These are phyloP conservation scores for Cosmopolites sordidus DNA, from an alignment of 2,888 invertebrate genomes.

Conservation along the genomic window DNA sequence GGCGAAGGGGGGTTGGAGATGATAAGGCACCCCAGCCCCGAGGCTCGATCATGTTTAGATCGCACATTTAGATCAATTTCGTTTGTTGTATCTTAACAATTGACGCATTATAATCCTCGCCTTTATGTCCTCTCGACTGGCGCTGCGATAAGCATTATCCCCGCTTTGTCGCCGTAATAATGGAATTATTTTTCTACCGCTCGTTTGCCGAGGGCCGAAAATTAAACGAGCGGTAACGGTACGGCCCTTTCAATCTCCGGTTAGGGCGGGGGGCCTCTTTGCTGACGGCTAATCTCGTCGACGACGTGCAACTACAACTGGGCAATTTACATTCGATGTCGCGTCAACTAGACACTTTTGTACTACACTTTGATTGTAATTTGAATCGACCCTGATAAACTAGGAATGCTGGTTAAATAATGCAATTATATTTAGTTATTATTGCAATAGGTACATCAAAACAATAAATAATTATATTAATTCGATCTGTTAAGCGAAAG, in stretches of 20 bases:
- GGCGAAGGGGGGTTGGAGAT: constrained; percentile 29
- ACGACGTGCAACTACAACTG: too few species aligned
- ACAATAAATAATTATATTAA: too few species aligned
- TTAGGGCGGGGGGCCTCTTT: too few species aligned
- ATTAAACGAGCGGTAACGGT: constrained; percentile 5
- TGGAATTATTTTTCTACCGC: constrained; percentile 35
- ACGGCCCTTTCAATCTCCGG: neutral
- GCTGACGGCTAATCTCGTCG: too few species aligned
- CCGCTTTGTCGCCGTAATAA: constrained; percentile 37
- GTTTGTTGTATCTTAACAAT: constrained; percentile 50
- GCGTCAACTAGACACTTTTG: too few species aligned
- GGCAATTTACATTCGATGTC: too few species aligned
- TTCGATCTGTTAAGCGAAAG: too few species aligned
- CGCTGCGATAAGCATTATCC: constrained; percentile 43
- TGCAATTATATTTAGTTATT: too few species aligned
- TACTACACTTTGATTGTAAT: too few species aligned
- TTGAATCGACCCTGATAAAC: too few species aligned
- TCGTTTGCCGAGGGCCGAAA: constrained; percentile 20
- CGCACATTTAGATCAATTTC: constrained; percentile 50
- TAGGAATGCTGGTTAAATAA: too few species aligned
- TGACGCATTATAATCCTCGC: constrained; percentile 47
- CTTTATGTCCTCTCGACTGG: constrained; percentile 42
- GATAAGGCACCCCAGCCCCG: constrained; percentile 36
- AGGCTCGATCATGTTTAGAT: constrained; percentile 48
- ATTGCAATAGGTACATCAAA: too few species aligned